Conservation (phyloP, 1,140 invertebrate genomes). For the Drosophila repletoides region DNA sequence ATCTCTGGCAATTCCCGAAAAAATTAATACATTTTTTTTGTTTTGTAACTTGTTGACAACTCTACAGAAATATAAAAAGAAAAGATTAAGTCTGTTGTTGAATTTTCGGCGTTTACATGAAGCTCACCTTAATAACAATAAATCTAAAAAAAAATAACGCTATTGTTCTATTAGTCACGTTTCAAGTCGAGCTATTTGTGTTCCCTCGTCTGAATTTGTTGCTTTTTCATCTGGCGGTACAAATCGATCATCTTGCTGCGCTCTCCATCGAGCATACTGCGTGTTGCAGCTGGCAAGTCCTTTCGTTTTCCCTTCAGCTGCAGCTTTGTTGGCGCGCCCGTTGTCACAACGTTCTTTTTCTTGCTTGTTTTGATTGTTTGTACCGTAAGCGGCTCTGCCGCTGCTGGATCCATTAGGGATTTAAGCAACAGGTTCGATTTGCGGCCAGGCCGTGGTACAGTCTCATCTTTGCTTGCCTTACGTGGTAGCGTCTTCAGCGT, state of each 20-base stretch:
- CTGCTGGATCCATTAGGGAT: conserved; percentile 43
- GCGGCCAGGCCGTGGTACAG: conserved; percentile 83
- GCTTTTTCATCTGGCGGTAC: conserved; percentile 84
- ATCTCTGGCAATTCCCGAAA: too few species aligned
- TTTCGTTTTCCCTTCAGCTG: conserved; percentile 85
- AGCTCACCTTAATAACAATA: too few species aligned
- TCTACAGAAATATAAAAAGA: too few species aligned
- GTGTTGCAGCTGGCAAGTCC: conserved; percentile 84
- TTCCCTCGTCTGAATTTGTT: conserved; percentile 8
- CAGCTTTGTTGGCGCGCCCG: conserved; percentile 47
- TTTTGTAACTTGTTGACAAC: too few species aligned
- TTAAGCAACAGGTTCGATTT: conserved; percentile 84
- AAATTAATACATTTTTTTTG: too few species aligned
- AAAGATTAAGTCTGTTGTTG: too few species aligned
- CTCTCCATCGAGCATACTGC: conserved; percentile 85
- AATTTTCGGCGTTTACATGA: too few species aligned
- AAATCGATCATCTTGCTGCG: conserved; percentile 84
- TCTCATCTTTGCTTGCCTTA: conserved; percentile 79
- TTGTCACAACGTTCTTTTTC: conserved; percentile 6
- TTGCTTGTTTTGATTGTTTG: conserved; percentile 4
- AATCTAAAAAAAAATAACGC: too few species aligned
- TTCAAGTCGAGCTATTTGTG: neutral
- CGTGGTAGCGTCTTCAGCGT: conserved; percentile 83
- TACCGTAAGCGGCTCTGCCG: neutral
- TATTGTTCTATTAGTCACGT: too few species aligned